Base-by-base conservation (phyloP, 1,140 invertebrate species). In the Alviniconcha marisindica region DNA sequence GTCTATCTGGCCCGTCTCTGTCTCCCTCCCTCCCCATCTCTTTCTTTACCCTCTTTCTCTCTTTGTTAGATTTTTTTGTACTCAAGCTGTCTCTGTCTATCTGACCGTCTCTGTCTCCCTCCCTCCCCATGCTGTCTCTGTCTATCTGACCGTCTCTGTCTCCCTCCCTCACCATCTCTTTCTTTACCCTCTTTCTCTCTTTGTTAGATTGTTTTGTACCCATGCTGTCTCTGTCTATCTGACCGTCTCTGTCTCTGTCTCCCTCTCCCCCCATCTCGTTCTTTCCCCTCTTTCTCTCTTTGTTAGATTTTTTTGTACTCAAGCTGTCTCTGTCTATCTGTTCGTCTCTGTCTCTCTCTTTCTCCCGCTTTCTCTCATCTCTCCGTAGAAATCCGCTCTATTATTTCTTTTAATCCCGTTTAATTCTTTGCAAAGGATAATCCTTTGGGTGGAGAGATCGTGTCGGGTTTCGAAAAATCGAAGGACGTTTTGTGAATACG, bases 81-180 rank as follows among this genome's bases (percentile, higher is more conserved):
- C 66, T 69, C 66, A 14, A 14, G 18, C 42, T 78, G 3, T 51
- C 42, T 78, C 42, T 56, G 3, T 78, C 42, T 56, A 14, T 28
- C 51, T 78, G 38, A 18, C 51, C 31, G 14, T 56, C 77, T 51
- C 31, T 56, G 14, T 56, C 77, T 54, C 40, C 33, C 12, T 14
- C 33, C 66, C 33, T 28, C 66, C 66, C n/a, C 66, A 14, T 7
- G 18, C 42, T 78, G 3, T 51, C 42, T 78, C 42, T 56, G 3
- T 78, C 42, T 56, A 14, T 28, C 51, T 78, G 38, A 18, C 51
- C 31, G 14, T 56, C 77, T 51, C 31, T 56, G 14, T 56, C 77
- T 54, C 40, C 33, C 77, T 78, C 38, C 33, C 77, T 78, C 77
- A 7, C 77, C 51, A 38, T 21, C 38, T 28, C 33, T 31, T 74